Evolutionary conservation across 2,888 invertebrate species (phyloP).

Genomic region (Drosophila maculinotata): DNA sequence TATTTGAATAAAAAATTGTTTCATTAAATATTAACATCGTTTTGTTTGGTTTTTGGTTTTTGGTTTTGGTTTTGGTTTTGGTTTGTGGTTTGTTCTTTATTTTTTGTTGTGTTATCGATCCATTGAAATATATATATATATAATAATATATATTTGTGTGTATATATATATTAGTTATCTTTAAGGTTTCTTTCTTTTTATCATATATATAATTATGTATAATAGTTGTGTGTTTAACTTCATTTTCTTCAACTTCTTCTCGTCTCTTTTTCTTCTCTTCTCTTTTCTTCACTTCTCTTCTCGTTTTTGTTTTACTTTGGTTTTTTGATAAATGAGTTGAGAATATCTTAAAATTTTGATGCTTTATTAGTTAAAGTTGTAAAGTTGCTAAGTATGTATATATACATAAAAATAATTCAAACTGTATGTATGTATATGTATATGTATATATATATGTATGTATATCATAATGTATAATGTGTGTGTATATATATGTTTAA

Average conservation of each 20-base stretch:
- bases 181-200: constrained; percentile 35
- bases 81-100: constrained; percentile 29
- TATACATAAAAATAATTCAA: constrained; percentile 62
- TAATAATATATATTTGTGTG: constrained; percentile 34
- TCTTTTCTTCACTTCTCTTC: too few species aligned
- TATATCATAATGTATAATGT: constrained; percentile 34
- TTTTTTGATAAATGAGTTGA: constrained; percentile 66
- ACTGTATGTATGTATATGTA: constrained; percentile 42
- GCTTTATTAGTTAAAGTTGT: constrained; percentile 75
- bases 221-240: constrained; percentile 49
- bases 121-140: constrained; percentile 77
- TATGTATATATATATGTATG: constrained; percentile 16
- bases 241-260: constrained; percentile 16
- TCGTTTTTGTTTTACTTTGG: constrained; percentile 12
- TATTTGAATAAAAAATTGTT: constrained; percentile 80
- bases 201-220: constrained; percentile 40
- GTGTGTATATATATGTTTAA: constrained; percentile 21
- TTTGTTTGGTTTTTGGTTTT: constrained; percentile 39
- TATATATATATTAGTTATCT: constrained; percentile 33
- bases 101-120: constrained; percentile 65
- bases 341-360: constrained; percentile 78
- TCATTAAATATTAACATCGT: constrained; percentile 68
- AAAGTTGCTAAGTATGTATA: constrained; percentile 66
- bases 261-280: constrained; percentile 21
- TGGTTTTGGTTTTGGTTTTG: constrained; percentile 28